Evolutionary conservation across 2,888 invertebrate species (phyloP), one percentile per base, ranked within the genome.

Genomic region (Clusia tigrina): DNA sequence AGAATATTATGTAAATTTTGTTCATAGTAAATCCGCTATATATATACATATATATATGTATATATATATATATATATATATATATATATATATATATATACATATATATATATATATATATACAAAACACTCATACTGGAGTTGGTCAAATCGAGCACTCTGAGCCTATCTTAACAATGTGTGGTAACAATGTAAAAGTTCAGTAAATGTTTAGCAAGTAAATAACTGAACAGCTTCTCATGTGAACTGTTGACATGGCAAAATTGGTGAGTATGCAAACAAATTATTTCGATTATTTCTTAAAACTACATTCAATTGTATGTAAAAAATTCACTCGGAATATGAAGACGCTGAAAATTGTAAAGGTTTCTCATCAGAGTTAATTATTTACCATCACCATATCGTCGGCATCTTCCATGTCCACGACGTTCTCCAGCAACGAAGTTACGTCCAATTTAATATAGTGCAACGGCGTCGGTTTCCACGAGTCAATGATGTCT

Each of bases 381-480:
- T 32, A 9, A 9, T 3, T 76, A 78, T 74, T 79, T 79, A 79
- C 79, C 79, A 73, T 79, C 63, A 84, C 86, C 77, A 86, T 85
- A 60, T 86, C 85, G 20, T 85, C 84, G n/a, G 81, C 87, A 73
- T 91, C 91, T 78, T 94, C 94, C 94, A 94, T 94, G 78, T 93
- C 91, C 60, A 94, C 89, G 46, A 90, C 91, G 71, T 90, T 91
- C 84, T 96, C 95, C 59, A 96, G 86, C 69, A 97, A 85, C 20
- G 92, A 89, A 17, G 93, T 89, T 10, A 95, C 88, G 81, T 97
- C 96, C 66, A 97, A 82, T 68, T 89, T 87, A 26, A 92, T 89
- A 80, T 93, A 93, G 79, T 93, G 90, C n/a, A 86, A 77, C 1
- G 96, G 96, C 0, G 94, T 93, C 12, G 87, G 82, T 80, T 91